Evolutionary conservation across 1,140 invertebrate species (phyloP).

Genomic region (Eupeodes corollae): DNA sequence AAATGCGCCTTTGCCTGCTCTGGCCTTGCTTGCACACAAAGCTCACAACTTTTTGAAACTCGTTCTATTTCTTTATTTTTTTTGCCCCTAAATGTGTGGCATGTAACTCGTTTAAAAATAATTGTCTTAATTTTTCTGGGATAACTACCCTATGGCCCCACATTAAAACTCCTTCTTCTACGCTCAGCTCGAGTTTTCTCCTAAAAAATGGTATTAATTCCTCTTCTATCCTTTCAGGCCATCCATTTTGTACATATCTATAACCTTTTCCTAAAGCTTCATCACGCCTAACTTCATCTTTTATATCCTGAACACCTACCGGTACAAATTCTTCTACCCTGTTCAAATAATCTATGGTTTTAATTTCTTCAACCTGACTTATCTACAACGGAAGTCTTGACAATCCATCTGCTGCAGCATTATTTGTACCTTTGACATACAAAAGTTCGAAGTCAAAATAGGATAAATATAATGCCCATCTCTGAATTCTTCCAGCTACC

Average conservation of each 20-base stretch:
- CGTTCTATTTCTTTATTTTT: constrained; percentile 35
- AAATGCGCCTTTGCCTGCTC: constrained; percentile 24
- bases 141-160: constrained; percentile 26
- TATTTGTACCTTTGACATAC: constrained; percentile 18
- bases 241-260: too few species aligned
- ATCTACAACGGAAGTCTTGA: constrained; percentile 17
- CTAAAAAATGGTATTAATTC: neutral
- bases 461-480: constrained; percentile 20
- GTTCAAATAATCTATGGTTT: neutral
- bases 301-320: neutral
- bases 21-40: constrained; percentile 10
- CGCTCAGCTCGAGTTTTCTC: neutral
- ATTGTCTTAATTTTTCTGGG: constrained; percentile 18
- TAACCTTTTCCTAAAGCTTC: neutral
- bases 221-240: neutral
- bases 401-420: constrained; percentile 20
- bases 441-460: constrained; percentile 18
- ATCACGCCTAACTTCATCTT: neutral
- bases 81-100: constrained; percentile 29
- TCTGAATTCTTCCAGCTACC: constrained; percentile 17
- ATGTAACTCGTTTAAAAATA: constrained; percentile 33
- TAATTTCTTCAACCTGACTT: neutral
- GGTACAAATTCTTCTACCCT: neutral
- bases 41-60: constrained; percentile 7
- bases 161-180: neutral